These are phyloP conservation scores for Tortrix viridana DNA, from an alignment of 2,888 invertebrate species.

Conservation along the genomic window DNA sequence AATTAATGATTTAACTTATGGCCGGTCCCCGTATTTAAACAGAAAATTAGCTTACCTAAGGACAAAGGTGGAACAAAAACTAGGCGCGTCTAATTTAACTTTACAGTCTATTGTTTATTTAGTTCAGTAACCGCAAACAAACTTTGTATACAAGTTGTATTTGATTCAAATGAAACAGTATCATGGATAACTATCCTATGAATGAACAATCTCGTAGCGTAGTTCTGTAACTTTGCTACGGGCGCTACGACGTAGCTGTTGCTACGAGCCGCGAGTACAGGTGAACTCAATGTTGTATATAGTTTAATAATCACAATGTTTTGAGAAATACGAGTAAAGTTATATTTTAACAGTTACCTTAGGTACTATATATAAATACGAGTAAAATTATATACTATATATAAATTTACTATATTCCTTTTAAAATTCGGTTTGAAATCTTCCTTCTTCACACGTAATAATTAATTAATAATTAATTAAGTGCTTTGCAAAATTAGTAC, in stretches of 20 bases:
- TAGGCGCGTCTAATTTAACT: slow-evolving; percentile 11
- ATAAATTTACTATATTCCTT: no score
- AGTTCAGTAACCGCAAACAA: slow-evolving; percentile 4
- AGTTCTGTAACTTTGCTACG: slow-evolving; percentile 15
- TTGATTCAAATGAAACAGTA: slow-evolving; percentile 16
- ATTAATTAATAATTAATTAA: no score
- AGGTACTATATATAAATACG: no score
- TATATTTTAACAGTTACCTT: no score
- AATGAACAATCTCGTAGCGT: slow-evolving; percentile 6
- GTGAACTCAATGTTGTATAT: not conserved
- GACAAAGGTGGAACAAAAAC: slow-evolving; percentile 6
- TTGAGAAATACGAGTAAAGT: no score
- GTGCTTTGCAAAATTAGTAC: no score
- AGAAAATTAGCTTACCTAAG: slow-evolving; percentile 1
- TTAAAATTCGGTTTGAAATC: no score
- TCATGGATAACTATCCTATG: not conserved
- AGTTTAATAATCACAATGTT: not conserved
- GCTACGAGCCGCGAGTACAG: slow-evolving; percentile 1
- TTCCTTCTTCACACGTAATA: no score
- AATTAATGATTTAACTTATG: no score
- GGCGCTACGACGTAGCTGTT: slow-evolving; percentile 7
- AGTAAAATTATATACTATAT: no score
- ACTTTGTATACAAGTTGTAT: slow-evolving; percentile 3
- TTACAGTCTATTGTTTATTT: slow-evolving; percentile 17
- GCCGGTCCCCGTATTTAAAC: no score